Base-by-base conservation (phyloP, 2,888 invertebrate genomes). In the Drosophila hamatofila region DNA sequence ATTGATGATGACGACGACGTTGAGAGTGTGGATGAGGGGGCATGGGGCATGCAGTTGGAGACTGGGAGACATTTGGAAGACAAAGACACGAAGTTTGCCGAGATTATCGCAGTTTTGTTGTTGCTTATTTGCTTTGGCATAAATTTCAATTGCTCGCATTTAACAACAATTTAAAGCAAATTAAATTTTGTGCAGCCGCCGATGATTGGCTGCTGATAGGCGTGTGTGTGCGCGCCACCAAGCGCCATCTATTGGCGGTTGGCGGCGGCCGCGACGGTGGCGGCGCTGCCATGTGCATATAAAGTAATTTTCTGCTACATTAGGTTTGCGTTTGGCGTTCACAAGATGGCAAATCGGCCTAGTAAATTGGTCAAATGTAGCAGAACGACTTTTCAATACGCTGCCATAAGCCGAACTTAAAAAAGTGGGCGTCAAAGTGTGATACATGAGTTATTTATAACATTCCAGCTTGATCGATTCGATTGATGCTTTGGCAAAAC, bases 81-180 rank as follows among this genome's bases (percentile, higher is more conserved):
- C 66, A 57, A 54, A 52, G 54, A 37, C 46, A 25, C 49, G 46
- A 42, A 58, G 68, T 59, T 59, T 65, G 66, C 70, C 60, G 85
- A 89, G 89, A 89, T 85, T 88, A 88, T 85, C 83, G 75, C 74
- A 48, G 70, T 57, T 72, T 71, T 51, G 56, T 54, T 73, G 33
- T 69, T 72, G 65, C 60, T 72, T 70, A 67, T 60, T 73, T 64
- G 74, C 37, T 66, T 75, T 88, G 83, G 88, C 86, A 86, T 89
- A 86, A 89, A 87, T 88, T 88, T 89, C 90, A 87, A 87, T 89
- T 87, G 89, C 70, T 88, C 88, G 88, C 86, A 85, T 85, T 89
- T 86, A 89, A 71, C 89, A 89, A 82, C 86, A 86, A 86, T 89
- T 86, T 86, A 88, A 88, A 80, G 86, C 86, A 81, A 89, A 86